phyloP scores from a whole-genome alignment of 2,797 vertebrate genomes.

The Bradypodion pumilum region DNA sequence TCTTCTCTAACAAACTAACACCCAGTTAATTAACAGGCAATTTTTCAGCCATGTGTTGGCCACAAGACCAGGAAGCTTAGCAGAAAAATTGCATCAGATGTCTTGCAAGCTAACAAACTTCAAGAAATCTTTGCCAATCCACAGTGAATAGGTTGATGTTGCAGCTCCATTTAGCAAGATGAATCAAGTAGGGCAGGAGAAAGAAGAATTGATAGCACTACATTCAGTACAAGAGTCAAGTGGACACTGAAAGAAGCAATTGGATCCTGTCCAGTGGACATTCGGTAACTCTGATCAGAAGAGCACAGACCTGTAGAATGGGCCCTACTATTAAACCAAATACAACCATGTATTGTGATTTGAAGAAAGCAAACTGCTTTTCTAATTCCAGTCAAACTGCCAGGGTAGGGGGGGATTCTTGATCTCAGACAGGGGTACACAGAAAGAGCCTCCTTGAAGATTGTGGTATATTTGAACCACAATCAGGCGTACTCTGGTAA shows the following conservation, averaged over 20 bases:
- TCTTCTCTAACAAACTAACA: not conserved
- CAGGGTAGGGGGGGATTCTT: not conserved
- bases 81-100: not conserved
- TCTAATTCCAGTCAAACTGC: not conserved
- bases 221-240: not conserved
- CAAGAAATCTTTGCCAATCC: not conserved
- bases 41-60: not conserved
- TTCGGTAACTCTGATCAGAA: not conserved
- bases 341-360: no score
- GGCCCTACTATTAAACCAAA: not conserved
- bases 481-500: no score
- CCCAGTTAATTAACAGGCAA: not conserved
- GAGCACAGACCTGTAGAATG: not conserved
- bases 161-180: not conserved
- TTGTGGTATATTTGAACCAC: no score
- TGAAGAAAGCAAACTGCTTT: not conserved
- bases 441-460: no score
- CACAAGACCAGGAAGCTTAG: not conserved
- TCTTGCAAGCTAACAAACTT: not conserved
- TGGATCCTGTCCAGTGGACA: not conserved
- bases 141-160: not conserved
- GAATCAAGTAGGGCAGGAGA: rapidly evolving
- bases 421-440: not conserved
- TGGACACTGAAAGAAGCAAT: not conserved
- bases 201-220: no score